These are phyloP conservation scores for Colaptes auratus DNA, from an alignment of 2,113 vertebrate genomes.

Conservation along the genomic window DNA sequence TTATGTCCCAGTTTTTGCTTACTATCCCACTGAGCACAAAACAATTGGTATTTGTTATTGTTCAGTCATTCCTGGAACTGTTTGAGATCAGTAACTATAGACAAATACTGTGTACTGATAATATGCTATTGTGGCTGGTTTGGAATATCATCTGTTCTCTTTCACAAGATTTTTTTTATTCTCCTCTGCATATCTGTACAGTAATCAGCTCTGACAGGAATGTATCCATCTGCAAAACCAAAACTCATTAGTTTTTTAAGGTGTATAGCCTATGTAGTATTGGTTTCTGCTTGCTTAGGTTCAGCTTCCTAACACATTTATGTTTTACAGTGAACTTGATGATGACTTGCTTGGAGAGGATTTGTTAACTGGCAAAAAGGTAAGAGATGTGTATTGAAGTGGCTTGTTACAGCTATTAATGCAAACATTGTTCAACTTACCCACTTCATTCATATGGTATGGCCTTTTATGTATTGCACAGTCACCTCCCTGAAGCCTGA, in stretches of 20 bases:
- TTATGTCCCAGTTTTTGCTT: neutral
- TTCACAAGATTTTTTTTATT: neutral
- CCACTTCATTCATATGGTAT: neutral
- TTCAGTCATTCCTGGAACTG: neutral
- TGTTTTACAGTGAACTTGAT: constrained; percentile 89
- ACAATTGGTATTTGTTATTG: neutral
- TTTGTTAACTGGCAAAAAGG: constrained; percentile 92
- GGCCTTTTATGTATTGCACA: rapidly evolving
- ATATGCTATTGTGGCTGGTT: neutral
- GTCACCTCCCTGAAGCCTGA: neutral
- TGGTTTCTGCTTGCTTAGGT: neutral
- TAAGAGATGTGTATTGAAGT: constrained; percentile 61
- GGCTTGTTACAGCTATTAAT: neutral
- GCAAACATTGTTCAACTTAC: neutral
- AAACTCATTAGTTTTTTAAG: neutral
- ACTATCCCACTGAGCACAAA: neutral
- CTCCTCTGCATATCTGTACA: rapidly evolving
- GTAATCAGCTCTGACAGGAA: neutral
- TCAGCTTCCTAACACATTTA: neutral
- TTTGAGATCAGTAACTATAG: neutral
- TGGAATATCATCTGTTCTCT: neutral
- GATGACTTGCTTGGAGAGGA: constrained; percentile 94
- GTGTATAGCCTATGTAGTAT: rapidly evolving
- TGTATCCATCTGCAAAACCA: neutral
- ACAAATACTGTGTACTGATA: neutral